phyloP scores from a whole-genome alignment of 2,113 vertebrate genomes.

The Telmatochromis bifrenatus region DNA sequence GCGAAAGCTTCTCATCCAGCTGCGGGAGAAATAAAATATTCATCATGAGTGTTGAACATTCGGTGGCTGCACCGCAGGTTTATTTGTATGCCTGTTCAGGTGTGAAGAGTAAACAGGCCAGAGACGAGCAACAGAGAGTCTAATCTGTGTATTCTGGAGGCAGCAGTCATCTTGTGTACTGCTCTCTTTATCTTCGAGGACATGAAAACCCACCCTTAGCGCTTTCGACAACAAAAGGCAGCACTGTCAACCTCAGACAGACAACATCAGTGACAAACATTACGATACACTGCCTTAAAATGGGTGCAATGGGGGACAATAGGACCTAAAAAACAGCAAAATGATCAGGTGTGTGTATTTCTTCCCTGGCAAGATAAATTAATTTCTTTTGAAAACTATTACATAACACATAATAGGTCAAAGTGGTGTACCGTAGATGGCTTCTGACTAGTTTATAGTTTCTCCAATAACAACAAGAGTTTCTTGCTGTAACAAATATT shows the following conservation, averaged over 20 bases:
- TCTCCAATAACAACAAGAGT: not conserved
- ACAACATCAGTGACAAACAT: not conserved
- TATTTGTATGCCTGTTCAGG: conserved; percentile 59
- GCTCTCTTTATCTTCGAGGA: conserved; percentile 2
- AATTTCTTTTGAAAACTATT: not conserved
- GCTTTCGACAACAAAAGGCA: not conserved
- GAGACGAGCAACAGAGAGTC: conserved; percentile 18
- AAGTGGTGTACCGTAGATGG: not conserved
- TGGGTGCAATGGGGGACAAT: not conserved
- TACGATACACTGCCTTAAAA: not conserved
- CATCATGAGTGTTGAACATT: conserved; percentile 44
- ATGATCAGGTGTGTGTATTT: not conserved
- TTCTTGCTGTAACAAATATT: not conserved
- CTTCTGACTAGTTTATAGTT: not conserved
- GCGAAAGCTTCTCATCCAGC: conserved; percentile 43
- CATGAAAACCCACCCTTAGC: conserved; percentile 8
- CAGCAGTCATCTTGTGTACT: conserved; percentile 7
- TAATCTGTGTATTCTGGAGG: conserved; percentile 43
- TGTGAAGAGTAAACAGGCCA: conserved; percentile 52
- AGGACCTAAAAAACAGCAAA: not conserved
- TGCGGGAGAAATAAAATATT: conserved; percentile 59
- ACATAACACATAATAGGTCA: not conserved
- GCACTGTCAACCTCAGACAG: not conserved
- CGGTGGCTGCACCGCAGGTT: conserved; percentile 28
- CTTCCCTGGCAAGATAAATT: not conserved